Base-by-base conservation (phyloP, 2,888 invertebrate species). In the Formica aserva region DNA sequence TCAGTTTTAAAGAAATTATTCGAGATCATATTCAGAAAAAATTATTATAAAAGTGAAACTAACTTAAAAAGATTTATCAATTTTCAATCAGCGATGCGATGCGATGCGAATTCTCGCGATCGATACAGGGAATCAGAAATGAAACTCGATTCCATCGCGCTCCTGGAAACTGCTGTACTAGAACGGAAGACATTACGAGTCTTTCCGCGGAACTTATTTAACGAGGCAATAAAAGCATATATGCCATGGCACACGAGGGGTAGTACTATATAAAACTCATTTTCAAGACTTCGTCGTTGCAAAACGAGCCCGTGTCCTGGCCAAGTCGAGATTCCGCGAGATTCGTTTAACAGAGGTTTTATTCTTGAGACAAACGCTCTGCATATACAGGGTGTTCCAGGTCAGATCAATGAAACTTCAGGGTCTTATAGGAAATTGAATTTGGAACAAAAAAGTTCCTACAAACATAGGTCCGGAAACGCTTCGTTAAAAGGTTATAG, bases 151-250 rank as follows among this genome's bases (percentile, higher is more conserved):
- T 77, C 32, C 55, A 60, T 81, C 71, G 60, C 22, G 55, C 74
- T 83, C 75, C 80, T 82, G 63, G 67, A 82, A 63, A 83, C 29
- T 75, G 76, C 32, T 55, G 9, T 80, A 75, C 76, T 83, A 74
- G 84, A 86, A 85, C 84, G 82, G 52, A 85, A 89, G 87, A 84
- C 76, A 62, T 89, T 87, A 81, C 63, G 32, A 67, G 72, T 63
- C 82, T 65, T 85, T 87, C 82, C 69, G 57, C 75, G 86, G 74
- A 88, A 85, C 67, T 85, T 78, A 81, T 87, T 72, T 83, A 81
- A 86, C 86, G 75, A 76, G 83, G 69, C 84, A 78, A 83, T 88
- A 88, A 88, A 89, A 84, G 52, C 81, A 81, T n/a, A 52, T 52
- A 52, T 62, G 75, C 55, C 55, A 45, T 60, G 45, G 55, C 62